Base-by-base conservation (phyloP, 2,113 vertebrate genomes). In the Leptobrachium ailaonicum region DNA sequence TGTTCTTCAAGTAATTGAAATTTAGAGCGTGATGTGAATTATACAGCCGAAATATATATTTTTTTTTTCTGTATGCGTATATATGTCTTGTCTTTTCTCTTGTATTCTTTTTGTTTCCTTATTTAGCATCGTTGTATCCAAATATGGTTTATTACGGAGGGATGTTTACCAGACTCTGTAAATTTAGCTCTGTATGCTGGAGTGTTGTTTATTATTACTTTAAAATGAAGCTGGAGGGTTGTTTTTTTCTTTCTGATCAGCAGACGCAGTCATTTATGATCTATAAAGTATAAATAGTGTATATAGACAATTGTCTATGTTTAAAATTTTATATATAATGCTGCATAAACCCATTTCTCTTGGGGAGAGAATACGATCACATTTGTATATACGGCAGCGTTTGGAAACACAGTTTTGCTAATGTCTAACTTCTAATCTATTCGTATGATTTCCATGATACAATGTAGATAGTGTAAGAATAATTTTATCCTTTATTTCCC, bases 271-370 rank as follows among this genome's bases (percentile, higher is more conserved):
- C 71, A 72, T 82, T 82, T 77, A 82, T 84, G 82, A 84, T 71
- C 74, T 84, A 71, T 54, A 41, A 44, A 62, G 7, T 87, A 88
- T 87, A 90, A 88, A 87, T 85, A 85, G 73, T 90, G 83, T 91
- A 91, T 80, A 89, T 90, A 90, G 86, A 83, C 86, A 86, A 75
- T 88, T 86, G 82, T 75, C 73, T 88, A 79, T 79, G 83, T 87
- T 32, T 84, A 87, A 60, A 86, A 73, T 86, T 93, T 91, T 90
- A 89, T 92, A 91, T 74, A 75, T 79, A 11, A 63, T 45, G n/a
- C 76, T 80, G 87, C 86, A 44, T 90, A 69, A 85, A 54, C 78
- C 20, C 79, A 14, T 75, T 60, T n/a, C 77, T 79, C 76, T 84
- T 86, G 76, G 64, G 63, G 78, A 75, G 83, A 82, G 84, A 81